A percentile compares a stretch with the other conserved stretches of the same genome.
Evolutionary conservation across 2,888 invertebrate genomes (phyloP).

Genomic region (Sericinus montela): DNA sequence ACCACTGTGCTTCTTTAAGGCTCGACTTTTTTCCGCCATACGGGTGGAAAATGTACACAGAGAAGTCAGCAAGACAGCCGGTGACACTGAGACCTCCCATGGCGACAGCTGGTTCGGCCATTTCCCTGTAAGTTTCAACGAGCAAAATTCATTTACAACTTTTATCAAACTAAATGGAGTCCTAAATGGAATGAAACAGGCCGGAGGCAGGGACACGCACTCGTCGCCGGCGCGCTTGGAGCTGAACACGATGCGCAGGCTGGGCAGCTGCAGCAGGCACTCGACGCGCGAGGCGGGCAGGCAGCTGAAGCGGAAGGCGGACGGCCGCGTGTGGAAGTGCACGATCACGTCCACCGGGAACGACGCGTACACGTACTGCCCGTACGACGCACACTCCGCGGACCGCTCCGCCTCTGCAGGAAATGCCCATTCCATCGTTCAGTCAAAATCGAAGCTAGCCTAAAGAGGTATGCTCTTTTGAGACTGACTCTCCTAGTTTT

Average conservation of each 20-base stretch:
- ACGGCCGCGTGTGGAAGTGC: slow-evolving; percentile 98
- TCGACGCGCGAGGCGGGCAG: slow-evolving; percentile 97
- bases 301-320: slow-evolving; percentile 97
- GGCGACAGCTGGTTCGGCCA: slow-evolving; percentile 81
- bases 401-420: slow-evolving; percentile 53
- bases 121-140: slow-evolving; percentile 53
- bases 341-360: slow-evolving; percentile 99
- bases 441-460: too few relatives aligned
- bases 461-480: too few relatives aligned
- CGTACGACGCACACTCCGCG: slow-evolving; percentile 75
- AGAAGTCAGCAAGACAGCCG: slow-evolving; percentile 97
- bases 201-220: slow-evolving; percentile 45
- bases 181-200: too few relatives aligned
- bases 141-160: too few relatives aligned
- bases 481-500: too few relatives aligned
- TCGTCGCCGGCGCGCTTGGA: slow-evolving; percentile 92
- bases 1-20: slow-evolving; percentile 89
- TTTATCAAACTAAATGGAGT: too few relatives aligned
- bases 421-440: too few relatives aligned
- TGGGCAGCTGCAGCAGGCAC: slow-evolving; percentile 96
- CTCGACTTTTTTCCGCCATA: slow-evolving; percentile 95
- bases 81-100: slow-evolving; percentile 95
- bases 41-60: slow-evolving; percentile 98
- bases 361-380: slow-evolving; percentile 92
- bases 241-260: slow-evolving; percentile 98